phyloP scores from a whole-genome alignment of 1,140 invertebrate genomes.

The Bombus difficillimus region DNA sequence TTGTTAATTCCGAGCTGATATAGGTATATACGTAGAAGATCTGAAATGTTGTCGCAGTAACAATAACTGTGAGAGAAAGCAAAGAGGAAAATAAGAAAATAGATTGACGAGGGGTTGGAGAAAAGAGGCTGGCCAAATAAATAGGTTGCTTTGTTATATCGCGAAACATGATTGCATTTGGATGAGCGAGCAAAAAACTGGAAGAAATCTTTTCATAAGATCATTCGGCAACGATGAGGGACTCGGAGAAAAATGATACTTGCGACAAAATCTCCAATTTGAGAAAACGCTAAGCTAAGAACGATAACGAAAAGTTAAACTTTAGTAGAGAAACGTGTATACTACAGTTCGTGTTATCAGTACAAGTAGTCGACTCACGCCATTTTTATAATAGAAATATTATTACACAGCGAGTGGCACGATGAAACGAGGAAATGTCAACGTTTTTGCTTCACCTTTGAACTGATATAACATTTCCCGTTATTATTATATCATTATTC shows the following conservation, averaged over 20 bases:
- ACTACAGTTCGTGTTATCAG: not conserved
- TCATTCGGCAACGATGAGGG: not conserved
- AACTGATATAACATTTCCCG: constrained; percentile 2
- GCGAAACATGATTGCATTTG: not conserved
- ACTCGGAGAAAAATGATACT: too few relatives aligned
- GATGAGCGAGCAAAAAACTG: not conserved
- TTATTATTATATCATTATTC: constrained; percentile 14
- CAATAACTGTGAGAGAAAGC: constrained; percentile 16
- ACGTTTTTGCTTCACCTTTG: constrained; percentile 9
- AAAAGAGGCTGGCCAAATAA: not conserved
- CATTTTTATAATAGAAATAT: constrained; percentile 21
- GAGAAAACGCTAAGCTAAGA: too few relatives aligned
- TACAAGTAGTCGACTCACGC: not conserved
- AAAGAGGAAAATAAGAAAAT: too few relatives aligned
- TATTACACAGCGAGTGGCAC: not conserved
- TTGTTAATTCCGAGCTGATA: constrained; percentile 65
- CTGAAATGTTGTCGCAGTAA: constrained; percentile 43
- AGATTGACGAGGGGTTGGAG: not conserved
- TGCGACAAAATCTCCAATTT: not conserved
- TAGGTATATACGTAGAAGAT: constrained; percentile 32
- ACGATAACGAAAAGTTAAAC: too few relatives aligned
- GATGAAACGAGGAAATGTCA: constrained; percentile 23
- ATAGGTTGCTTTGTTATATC: not conserved
- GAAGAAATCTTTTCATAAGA: not conserved
- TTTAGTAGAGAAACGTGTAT: not conserved